Percentiles rank a stretch among this genome's conserved stretches.
Conservation (phyloP, 2,797 vertebrate genomes). For the Lemur catta region DNA sequence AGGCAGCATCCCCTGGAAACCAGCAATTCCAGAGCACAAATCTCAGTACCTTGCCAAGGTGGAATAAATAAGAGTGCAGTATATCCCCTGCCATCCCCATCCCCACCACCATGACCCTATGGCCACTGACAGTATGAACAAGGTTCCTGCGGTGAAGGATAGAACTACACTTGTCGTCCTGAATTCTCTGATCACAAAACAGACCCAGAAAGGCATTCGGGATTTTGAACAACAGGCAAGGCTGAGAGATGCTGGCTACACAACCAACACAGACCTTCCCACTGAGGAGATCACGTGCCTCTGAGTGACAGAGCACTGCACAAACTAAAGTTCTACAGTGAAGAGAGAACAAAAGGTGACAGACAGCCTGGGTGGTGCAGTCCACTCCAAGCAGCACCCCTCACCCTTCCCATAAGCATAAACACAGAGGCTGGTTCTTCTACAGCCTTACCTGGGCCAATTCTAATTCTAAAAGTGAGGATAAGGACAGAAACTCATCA, state of each 20-base stretch:
- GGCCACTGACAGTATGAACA: slow-evolving; percentile 67
- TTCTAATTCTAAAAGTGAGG: not conserved
- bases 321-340: not conserved
- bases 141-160: slow-evolving; percentile 80
- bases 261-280: slow-evolving; percentile 89
- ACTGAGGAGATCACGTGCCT: slow-evolving; percentile 90
- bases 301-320: slow-evolving; percentile 85
- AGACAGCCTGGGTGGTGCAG: not conserved
- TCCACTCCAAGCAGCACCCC: not conserved
- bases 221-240: slow-evolving; percentile 91
- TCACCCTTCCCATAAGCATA: not conserved
- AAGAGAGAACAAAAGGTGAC: not conserved
- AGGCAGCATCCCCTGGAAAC: slow-evolving; percentile 83
- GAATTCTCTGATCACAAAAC: slow-evolving; percentile 85
- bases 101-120: slow-evolving; percentile 58
- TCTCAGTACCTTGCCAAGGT: slow-evolving; percentile 42
- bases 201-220: slow-evolving; percentile 89
- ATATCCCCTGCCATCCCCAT: not conserved
- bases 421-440: not conserved
- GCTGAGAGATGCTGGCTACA: slow-evolving; percentile 88
- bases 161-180: slow-evolving; percentile 85
- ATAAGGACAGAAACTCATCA: not conserved
- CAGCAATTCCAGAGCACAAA: not conserved
- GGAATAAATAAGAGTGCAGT: slow-evolving; percentile 72
- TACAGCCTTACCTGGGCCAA: not conserved